Conservation (phyloP, 2,888 invertebrate species). For the Caenorhabditis sp. region DNA sequence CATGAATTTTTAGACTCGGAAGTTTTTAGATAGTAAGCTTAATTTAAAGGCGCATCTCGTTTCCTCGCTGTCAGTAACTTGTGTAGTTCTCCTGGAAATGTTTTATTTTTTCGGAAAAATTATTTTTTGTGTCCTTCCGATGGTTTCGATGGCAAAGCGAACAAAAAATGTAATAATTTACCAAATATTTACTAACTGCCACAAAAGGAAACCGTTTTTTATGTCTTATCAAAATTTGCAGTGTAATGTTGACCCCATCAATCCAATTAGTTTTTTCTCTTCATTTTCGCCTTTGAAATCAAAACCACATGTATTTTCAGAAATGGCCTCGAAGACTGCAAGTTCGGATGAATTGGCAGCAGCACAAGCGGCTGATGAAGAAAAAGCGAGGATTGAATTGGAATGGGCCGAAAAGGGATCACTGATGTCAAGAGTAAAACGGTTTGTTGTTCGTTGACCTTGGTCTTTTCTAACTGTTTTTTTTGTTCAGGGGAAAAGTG, state of each 20-base stretch:
- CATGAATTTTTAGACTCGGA: no score
- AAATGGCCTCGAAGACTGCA: conserved; percentile 26
- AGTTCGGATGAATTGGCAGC: conserved; percentile 30
- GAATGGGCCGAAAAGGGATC: conserved; percentile 51
- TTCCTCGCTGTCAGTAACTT: no score
- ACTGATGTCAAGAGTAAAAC: conserved; percentile 39
- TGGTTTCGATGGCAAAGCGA: no score
- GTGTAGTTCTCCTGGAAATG: no score
- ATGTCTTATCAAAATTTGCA: not conserved
- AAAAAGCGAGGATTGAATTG: conserved; percentile 36
- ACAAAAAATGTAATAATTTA: no score
- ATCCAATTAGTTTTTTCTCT: not conserved
- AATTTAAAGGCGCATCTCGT: no score
- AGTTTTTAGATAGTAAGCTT: no score
- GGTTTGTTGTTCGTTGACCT: conserved; percentile 22
- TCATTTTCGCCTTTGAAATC: not conserved
- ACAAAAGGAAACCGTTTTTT: not conserved
- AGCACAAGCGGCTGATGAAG: conserved; percentile 35
- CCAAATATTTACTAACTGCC: not conserved
- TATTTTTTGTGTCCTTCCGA: no score
- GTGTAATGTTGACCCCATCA: not conserved
- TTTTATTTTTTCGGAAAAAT: not conserved
- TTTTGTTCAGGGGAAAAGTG: conserved; percentile 42
- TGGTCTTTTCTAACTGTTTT: not conserved
- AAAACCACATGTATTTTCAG: conserved; percentile 1